Percentiles rank a stretch among this genome's conserved stretches.
Conservation (phyloP, 2,888 invertebrate genomes). For the Chymomyza procnemis region DNA sequence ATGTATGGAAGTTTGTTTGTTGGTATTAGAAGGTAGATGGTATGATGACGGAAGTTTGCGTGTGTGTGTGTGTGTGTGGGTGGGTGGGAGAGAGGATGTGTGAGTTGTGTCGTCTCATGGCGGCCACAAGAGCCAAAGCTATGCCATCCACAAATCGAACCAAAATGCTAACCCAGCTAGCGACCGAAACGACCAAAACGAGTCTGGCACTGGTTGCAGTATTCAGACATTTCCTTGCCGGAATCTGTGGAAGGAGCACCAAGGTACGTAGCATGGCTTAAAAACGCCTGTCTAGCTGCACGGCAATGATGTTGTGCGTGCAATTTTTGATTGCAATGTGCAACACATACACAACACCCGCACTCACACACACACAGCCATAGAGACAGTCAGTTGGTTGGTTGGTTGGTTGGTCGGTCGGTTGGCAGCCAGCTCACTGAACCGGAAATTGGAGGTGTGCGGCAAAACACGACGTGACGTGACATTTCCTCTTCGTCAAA, state of each 20-base stretch:
- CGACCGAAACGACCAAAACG: background rate
- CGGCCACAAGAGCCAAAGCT: slow-evolving; percentile 28
- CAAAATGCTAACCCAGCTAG: slow-evolving; percentile 4
- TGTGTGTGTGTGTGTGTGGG: background rate
- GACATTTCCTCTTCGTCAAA: slow-evolving; percentile 79
- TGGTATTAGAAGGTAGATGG: background rate
- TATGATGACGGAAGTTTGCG: background rate
- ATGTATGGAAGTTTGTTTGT: no score
- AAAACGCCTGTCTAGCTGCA: background rate
- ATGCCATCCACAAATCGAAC: slow-evolving; percentile 58
- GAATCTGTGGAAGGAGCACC: background rate
- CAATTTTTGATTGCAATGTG: slow-evolving; percentile 62
- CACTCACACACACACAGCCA: background rate
- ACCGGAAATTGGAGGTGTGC: slow-evolving; percentile 79
- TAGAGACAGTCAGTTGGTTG: background rate
- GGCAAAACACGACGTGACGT: slow-evolving; percentile 79
- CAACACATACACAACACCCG: background rate
- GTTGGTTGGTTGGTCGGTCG: slow-evolving; percentile 26
- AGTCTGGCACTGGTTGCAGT: background rate
- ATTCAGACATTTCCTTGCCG: background rate
- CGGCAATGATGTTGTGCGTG: slow-evolving; percentile 55
- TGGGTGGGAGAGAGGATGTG: no score
- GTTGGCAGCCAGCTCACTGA: slow-evolving; percentile 58
- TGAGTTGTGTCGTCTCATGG: background rate
- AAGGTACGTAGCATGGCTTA: background rate